Evolutionary conservation across 1,140 invertebrate genomes (phyloP).

Genomic region (Monomorium pharaonis): DNA sequence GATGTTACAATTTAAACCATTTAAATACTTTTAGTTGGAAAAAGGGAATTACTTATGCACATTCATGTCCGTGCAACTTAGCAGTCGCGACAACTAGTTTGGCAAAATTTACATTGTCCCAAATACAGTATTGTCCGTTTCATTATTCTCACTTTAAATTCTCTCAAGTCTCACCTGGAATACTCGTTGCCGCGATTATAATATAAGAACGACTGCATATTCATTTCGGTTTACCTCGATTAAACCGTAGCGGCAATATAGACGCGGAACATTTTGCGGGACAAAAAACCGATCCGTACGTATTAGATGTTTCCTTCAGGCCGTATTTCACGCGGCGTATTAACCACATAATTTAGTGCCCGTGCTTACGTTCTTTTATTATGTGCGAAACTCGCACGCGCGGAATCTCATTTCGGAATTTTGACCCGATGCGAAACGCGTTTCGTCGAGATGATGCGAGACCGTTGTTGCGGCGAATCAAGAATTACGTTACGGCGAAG

Average conservation of each 20-base stretch:
- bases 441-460: not conserved
- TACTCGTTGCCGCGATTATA: conserved; percentile 24
- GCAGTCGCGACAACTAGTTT: not conserved
- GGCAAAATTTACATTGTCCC: not conserved
- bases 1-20: not conserved
- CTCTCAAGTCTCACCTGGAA: not conserved
- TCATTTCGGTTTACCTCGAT: conserved; percentile 54
- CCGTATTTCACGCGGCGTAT: conserved; percentile 23
- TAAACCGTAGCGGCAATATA: not conserved
- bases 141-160: conserved; percentile 15
- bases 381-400: conserved; percentile 10
- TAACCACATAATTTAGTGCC: conserved; percentile 45
- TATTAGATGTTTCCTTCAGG: conserved; percentile 18
- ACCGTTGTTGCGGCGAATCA: not conserved
- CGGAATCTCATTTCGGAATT: conserved; percentile 4
- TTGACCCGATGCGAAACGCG: conserved; percentile 4
- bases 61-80: not conserved
- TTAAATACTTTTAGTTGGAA: not conserved
- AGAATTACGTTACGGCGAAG: conserved; percentile 2
- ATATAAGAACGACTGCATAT: conserved; percentile 60
- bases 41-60: not conserved
- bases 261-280: not conserved
- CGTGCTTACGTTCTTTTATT: conserved; percentile 44
- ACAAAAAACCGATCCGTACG: conserved; percentile 44
- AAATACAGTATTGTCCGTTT: not conserved